Base-by-base conservation (phyloP, 2,113 vertebrate genomes). In the Cyphomyrus discorhynchus region DNA sequence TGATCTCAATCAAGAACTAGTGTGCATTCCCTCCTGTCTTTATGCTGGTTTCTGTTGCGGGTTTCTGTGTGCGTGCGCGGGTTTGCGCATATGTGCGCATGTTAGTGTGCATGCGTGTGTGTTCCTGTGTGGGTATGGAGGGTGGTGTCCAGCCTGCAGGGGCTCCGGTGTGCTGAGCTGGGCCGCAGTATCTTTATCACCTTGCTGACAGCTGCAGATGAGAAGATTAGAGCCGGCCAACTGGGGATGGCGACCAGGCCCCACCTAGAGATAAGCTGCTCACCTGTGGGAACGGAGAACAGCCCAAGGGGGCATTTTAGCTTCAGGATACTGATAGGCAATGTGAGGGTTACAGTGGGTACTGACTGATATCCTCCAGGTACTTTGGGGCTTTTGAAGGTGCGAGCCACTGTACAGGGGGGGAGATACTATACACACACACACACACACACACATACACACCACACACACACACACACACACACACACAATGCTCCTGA, bases 181-280 rank as follows among this genome's bases (percentile, higher is more conserved):
- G 93, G 89, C 91, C 92, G 91, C 90, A 93, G 91, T 94, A 93
- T 92, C 94, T 90, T 74, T 89, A 88, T 91, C 90, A 92, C 94
- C 93, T 94, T 95, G 95, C 95, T 96, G 94, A 96, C 94, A 95
- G 94, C 95, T 95, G 95, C 94, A 94, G 94, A 95, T 95, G 92
- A 91, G 93, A 90, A 93, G 94, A 95, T 95, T 95, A 92, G 86
- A 94, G 92, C 92, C 10, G 74, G 47, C 39, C 47, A 4, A 31
- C 47, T 62, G 80, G 50, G 53, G 86, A 77, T 52, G 74, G 66
- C 84, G 27, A 46, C 92, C 89, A 91, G 93, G 92, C 95, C 94
- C 94, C 94, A 93, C 70, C 95, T 93, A 94, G 93, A 92, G 90
- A 90, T 92, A 91, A 94, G 94, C 93, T 93, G 70, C 52, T 86